Conservation (phyloP, 2,113 vertebrate genomes). For the Salvelinus namaycush region DNA sequence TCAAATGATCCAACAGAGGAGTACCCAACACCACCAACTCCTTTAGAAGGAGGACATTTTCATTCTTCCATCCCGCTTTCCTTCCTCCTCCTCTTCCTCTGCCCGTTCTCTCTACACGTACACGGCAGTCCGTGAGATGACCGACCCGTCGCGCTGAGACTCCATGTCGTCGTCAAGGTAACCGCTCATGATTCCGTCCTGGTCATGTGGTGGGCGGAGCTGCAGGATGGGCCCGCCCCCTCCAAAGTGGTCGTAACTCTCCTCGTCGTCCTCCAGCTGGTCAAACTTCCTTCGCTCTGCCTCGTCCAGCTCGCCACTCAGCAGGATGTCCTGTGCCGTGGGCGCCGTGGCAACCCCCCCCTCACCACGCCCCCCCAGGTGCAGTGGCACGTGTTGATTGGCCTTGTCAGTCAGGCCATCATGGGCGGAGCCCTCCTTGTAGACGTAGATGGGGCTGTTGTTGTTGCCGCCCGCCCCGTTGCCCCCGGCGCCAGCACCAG, state of each 20-base stretch:
- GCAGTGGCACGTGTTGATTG: conserved; percentile 69
- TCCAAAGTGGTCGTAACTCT: conserved; percentile 74
- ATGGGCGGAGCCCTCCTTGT: conserved; percentile 62
- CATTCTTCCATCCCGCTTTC: not conserved
- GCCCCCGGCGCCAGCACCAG: conserved; percentile 51
- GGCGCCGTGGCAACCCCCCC: conserved; percentile 48
- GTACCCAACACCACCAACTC: not conserved
- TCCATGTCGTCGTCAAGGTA: conserved; percentile 89
- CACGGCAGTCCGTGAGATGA: conserved; percentile 88
- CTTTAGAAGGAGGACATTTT: not conserved
- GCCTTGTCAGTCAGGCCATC: conserved; percentile 69
- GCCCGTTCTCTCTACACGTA: conserved; percentile 76
- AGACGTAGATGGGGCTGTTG: conserved; percentile 75
- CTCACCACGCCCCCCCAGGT: conserved; percentile 53
- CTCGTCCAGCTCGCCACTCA: conserved; percentile 73
- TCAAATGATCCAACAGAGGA: conserved; percentile 54
- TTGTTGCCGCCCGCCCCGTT: conserved; percentile 67
- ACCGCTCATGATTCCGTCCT: conserved; percentile 59
- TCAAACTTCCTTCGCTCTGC: conserved; percentile 77
- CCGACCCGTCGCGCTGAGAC: conserved; percentile 87
- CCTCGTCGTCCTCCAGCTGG: conserved; percentile 76
- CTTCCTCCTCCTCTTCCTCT: not conserved
- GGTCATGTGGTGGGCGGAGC: conserved; percentile 59
- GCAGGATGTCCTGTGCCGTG: conserved; percentile 73
- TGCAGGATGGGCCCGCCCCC: conserved; percentile 76